These are phyloP conservation scores for Pollenia amentaria DNA, from an alignment of 2,888 invertebrate species.

Conservation along the genomic window DNA sequence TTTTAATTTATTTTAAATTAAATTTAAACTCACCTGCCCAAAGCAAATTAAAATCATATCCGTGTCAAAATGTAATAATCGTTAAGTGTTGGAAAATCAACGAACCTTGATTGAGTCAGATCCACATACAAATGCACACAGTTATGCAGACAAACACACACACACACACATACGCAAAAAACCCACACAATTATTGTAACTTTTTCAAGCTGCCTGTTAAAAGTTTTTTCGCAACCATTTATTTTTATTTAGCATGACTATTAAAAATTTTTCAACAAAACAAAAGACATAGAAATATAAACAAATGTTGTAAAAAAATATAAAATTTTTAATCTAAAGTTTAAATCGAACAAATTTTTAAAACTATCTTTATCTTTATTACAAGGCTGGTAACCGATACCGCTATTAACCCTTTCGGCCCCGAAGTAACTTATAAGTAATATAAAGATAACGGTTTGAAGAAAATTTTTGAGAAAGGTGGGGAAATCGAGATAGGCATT, in stretches of 20 bases:
- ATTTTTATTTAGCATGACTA: not conserved
- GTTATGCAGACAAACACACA: not conserved
- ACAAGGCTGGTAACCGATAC: too few species aligned
- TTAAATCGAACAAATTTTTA: too few species aligned
- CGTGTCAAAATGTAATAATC: slow-evolving; percentile 26
- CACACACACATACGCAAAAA: not conserved
- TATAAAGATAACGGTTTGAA: too few species aligned
- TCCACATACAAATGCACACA: too few species aligned
- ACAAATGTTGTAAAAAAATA: not conserved
- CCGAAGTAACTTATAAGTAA: too few species aligned
- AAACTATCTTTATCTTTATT: too few species aligned
- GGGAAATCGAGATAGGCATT: too few species aligned
- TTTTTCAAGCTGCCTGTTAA: not conserved
- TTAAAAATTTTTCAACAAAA: not conserved
- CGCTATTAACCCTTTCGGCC: too few species aligned
- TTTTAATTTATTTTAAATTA: too few species aligned
- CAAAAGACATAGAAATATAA: not conserved
- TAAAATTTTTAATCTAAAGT: too few species aligned
- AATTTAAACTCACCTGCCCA: not conserved
- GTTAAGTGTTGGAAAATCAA: slow-evolving; percentile 15
- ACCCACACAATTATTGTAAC: not conserved
- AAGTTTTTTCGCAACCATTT: not conserved
- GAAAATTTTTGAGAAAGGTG: too few species aligned
- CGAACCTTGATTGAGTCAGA: slow-evolving; percentile 41
- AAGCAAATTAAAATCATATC: not conserved